Percentiles rank a stretch among this genome's conserved stretches.
phyloP scores from a whole-genome alignment of 2,888 invertebrate genomes.

The Idaea biselata region DNA sequence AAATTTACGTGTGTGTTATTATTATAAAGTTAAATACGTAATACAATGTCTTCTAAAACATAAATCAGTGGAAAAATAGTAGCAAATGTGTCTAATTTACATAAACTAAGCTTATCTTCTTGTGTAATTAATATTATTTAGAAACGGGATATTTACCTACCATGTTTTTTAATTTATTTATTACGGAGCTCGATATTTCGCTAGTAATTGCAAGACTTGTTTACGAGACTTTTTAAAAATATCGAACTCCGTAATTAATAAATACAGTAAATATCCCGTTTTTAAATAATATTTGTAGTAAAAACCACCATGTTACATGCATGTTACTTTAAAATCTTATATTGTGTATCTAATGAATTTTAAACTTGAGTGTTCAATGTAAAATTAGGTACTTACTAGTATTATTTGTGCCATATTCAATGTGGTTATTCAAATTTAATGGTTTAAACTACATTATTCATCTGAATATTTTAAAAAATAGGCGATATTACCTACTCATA shows the following conservation, averaged over 20 bases:
- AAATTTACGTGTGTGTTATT: slow-evolving; percentile 21
- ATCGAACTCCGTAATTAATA: too few species aligned
- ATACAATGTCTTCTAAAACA: slow-evolving; percentile 5
- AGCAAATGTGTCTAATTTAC: background rate
- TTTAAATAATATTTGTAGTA: too few species aligned
- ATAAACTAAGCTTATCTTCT: background rate
- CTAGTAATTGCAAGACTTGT: too few species aligned
- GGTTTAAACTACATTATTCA: background rate
- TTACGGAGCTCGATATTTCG: too few species aligned
- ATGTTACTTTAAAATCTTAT: too few species aligned
- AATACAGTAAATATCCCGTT: too few species aligned
- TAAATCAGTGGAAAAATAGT: background rate
- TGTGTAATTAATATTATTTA: slow-evolving; percentile 5
- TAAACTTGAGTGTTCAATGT: slow-evolving; percentile 29
- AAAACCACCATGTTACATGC: too few species aligned
- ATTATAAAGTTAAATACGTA: slow-evolving; percentile 12
- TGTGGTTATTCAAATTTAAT: slow-evolving; percentile 28
- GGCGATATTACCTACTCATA: too few species aligned
- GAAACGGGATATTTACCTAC: too few species aligned
- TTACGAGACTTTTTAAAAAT: too few species aligned
- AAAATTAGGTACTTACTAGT: slow-evolving; percentile 14
- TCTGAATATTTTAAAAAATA: background rate
- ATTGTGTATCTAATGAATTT: too few species aligned
- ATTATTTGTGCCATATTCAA: slow-evolving; percentile 46
- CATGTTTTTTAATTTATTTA: too few species aligned